phyloP scores from a whole-genome alignment of 2,113 vertebrate species.

The Plestiodon gilberti region DNA sequence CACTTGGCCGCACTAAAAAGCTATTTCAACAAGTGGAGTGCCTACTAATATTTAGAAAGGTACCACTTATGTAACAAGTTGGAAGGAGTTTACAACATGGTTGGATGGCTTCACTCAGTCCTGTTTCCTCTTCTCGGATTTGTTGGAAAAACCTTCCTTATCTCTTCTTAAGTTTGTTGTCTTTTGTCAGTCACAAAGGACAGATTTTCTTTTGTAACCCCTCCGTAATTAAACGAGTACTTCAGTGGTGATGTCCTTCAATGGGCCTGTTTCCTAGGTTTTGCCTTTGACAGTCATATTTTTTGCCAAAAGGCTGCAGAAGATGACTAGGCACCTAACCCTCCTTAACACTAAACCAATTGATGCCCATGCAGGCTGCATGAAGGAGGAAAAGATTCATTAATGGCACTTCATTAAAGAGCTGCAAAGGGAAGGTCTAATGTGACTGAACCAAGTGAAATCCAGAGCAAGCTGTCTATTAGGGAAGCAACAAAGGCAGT shows the following conservation, averaged over 20 bases:
- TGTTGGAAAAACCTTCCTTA: conserved; percentile 75
- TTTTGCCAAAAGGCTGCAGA: conserved; percentile 71
- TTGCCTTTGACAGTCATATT: conserved; percentile 84
- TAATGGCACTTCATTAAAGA: conserved; percentile 89
- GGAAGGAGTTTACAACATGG: conserved; percentile 70
- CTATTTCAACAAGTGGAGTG: conserved; percentile 62
- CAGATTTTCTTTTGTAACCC: conserved; percentile 85
- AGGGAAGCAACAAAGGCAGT: conserved; percentile 86
- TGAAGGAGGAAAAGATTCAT: conserved; percentile 86
- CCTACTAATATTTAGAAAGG: conserved; percentile 63
- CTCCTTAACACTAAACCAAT: conserved; percentile 82
- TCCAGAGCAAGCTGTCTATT: conserved; percentile 85
- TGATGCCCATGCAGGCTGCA: conserved; percentile 76
- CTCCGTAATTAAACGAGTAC: conserved; percentile 85
- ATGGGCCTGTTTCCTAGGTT: conserved; percentile 82
- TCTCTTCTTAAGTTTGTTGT: conserved; percentile 82
- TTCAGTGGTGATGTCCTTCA: conserved; percentile 75
- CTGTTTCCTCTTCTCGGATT: conserved; percentile 79
- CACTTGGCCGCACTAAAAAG: conserved; percentile 48
- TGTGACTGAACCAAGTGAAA: conserved; percentile 77
- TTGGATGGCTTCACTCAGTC: conserved; percentile 81
- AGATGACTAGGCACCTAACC: conserved; percentile 78
- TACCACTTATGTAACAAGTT: conserved; percentile 55
- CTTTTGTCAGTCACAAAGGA: conserved; percentile 84
- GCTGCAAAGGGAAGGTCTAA: conserved; percentile 76